phyloP scores from a whole-genome alignment of 64 coral and sea anemone genomes.

The Actinia equina region DNA sequence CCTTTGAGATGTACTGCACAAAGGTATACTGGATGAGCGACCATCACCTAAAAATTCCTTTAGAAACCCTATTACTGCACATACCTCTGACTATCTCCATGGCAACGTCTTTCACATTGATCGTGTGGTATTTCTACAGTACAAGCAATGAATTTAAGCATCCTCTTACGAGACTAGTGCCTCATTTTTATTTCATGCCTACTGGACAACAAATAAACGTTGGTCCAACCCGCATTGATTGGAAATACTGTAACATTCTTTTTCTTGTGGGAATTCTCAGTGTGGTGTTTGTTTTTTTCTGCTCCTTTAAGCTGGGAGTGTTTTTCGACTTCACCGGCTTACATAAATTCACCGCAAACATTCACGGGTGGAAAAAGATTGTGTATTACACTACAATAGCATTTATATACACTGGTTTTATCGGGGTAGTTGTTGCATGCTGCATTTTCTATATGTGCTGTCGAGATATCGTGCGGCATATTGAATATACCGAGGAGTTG shows the following conservation, averaged over 20 bases:
- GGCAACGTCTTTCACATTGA: slow-evolving; percentile 57
- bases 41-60: slow-evolving; percentile 45
- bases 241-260: slow-evolving; percentile 52
- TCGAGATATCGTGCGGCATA: slow-evolving; percentile 16
- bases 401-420: slow-evolving; percentile 14
- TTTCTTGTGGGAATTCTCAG: slow-evolving; percentile 45
- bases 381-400: background rate
- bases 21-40: slow-evolving; percentile 53
- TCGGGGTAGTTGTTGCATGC: slow-evolving; percentile 8
- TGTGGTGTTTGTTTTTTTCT: slow-evolving; percentile 56
- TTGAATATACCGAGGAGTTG: slow-evolving; percentile 23
- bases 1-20: slow-evolving; percentile 59
- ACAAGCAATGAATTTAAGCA: slow-evolving; percentile 40
- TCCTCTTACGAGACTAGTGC: slow-evolving; percentile 40
- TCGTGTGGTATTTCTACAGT: slow-evolving; percentile 67
- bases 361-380: background rate
- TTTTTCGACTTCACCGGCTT: slow-evolving; percentile 68
- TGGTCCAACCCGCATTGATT: slow-evolving; percentile 37
- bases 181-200: slow-evolving; percentile 53
- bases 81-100: slow-evolving; percentile 43
- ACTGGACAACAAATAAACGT: slow-evolving; percentile 34
- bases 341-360: slow-evolving; percentile 52
- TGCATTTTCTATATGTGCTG: slow-evolving; percentile 39
- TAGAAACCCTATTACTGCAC: slow-evolving; percentile 57
- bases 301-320: slow-evolving; percentile 46